phyloP scores from a whole-genome alignment of 2,797 vertebrate species.

The Nannoperca obscura region DNA sequence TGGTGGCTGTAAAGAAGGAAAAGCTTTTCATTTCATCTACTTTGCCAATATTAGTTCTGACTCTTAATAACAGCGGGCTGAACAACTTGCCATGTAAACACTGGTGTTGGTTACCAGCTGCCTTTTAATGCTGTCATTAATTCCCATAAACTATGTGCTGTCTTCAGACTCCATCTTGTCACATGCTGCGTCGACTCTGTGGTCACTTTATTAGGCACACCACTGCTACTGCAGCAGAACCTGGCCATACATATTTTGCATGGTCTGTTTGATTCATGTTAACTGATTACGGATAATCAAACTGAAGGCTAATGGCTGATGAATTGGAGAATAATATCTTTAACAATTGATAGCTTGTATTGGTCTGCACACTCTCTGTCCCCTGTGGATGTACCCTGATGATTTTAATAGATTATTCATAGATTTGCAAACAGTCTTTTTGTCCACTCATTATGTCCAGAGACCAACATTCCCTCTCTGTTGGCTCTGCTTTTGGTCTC shows the following conservation, averaged over 20 bases:
- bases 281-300: not conserved
- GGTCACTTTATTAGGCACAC: not conserved
- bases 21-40: not conserved
- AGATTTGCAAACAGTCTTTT: not conserved
- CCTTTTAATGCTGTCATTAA: not conserved
- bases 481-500: too few relatives aligned
- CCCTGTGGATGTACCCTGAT: not conserved
- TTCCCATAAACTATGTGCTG: not conserved
- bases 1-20: slow-evolving; percentile 4
- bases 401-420: not conserved
- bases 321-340: not conserved
- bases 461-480: too few relatives aligned
- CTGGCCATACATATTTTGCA: not conserved
- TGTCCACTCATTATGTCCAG: not conserved
- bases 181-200: not conserved
- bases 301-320: not conserved
- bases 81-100: slow-evolving; percentile 23
- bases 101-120: not conserved
- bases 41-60: slow-evolving; percentile 41
- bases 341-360: too few relatives aligned
- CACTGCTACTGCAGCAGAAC: not conserved
- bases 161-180: not conserved
- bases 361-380: not conserved
- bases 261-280: not conserved
- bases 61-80: not conserved